These are phyloP conservation scores for Rhingia rostrata DNA, from an alignment of 2,888 invertebrate genomes.

Conservation along the genomic window DNA sequence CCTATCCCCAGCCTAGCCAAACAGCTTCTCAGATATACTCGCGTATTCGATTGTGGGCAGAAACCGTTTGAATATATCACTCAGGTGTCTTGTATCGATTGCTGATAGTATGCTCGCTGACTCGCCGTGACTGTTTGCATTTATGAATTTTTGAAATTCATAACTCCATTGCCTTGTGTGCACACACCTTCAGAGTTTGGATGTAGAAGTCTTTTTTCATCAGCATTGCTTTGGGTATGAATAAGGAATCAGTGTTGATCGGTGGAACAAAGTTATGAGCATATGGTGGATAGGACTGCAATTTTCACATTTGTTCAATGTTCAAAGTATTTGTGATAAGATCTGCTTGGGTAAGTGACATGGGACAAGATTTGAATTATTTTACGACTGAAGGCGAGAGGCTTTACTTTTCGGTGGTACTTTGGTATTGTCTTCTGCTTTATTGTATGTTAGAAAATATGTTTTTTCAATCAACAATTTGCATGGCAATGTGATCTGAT, in stretches of 20 bases:
- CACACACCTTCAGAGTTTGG: slow-evolving; percentile 42
- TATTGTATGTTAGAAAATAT: neutral
- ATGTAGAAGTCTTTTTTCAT: slow-evolving; percentile 11
- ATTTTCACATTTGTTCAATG: slow-evolving; percentile 61
- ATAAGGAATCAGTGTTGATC: slow-evolving; percentile 50
- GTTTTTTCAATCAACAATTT: too few species aligned
- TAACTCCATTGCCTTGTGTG: slow-evolving; percentile 46
- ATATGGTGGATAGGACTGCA: slow-evolving; percentile 48
- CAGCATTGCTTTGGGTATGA: slow-evolving; percentile 32
- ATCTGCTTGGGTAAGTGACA: slow-evolving; percentile 56
- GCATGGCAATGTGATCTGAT: too few species aligned
- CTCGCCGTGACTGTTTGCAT: slow-evolving; percentile 48
- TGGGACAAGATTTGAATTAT: slow-evolving; percentile 61
- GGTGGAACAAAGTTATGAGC: slow-evolving; percentile 57
- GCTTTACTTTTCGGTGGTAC: slow-evolving; percentile 17
- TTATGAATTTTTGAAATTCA: slow-evolving; percentile 69
- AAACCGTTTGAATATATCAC: slow-evolving; percentile 71
- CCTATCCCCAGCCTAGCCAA: slow-evolving; percentile 17
- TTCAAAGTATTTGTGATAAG: slow-evolving; percentile 53
- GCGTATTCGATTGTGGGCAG: slow-evolving; percentile 53
- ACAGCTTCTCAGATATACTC: slow-evolving; percentile 12
- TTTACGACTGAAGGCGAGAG: slow-evolving; percentile 2
- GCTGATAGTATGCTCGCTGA: slow-evolving; percentile 47
- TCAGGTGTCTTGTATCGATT: slow-evolving; percentile 68
- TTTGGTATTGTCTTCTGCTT: neutral